phyloP scores from a whole-genome alignment of 1,140 invertebrate species.

The Aphelinus certus region DNA sequence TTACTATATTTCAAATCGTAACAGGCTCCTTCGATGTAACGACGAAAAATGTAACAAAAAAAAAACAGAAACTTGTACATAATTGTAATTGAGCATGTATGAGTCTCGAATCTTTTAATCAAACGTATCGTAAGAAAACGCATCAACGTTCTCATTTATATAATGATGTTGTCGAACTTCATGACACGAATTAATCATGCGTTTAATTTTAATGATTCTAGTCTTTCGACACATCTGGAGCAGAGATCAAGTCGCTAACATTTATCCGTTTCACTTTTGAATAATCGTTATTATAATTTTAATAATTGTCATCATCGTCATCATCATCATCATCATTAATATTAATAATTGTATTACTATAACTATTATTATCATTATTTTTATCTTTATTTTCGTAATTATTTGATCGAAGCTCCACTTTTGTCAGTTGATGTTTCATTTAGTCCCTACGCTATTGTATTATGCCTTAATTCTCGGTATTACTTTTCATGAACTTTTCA shows the following conservation, averaged over 20 bases:
- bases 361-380: no score
- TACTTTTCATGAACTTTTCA: constrained; percentile 23
- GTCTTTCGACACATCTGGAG: constrained; percentile 57
- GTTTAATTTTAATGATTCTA: constrained; percentile 61
- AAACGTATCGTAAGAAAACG: constrained; percentile 34
- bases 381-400: neutral
- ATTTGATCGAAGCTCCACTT: constrained; percentile 48
- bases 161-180: constrained; percentile 27
- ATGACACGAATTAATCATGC: constrained; percentile 39
- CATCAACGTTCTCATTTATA: constrained; percentile 33
- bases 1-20: neutral
- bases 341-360: neutral
- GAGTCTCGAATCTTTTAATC: constrained; percentile 45
- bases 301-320: no score
- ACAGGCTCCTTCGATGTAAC: constrained; percentile 25
- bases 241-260: constrained; percentile 46
- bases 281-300: constrained; percentile 10
- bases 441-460: constrained; percentile 46
- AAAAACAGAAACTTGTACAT: constrained; percentile 42
- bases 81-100: constrained; percentile 37
- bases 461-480: constrained; percentile 31
- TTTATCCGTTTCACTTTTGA: constrained; percentile 32
- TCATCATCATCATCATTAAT: neutral
- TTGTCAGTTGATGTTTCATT: constrained; percentile 54
- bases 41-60: constrained; percentile 6